Evolutionary conservation across 2,113 vertebrate genomes (phyloP).

Genomic region (Tyto alba): DNA sequence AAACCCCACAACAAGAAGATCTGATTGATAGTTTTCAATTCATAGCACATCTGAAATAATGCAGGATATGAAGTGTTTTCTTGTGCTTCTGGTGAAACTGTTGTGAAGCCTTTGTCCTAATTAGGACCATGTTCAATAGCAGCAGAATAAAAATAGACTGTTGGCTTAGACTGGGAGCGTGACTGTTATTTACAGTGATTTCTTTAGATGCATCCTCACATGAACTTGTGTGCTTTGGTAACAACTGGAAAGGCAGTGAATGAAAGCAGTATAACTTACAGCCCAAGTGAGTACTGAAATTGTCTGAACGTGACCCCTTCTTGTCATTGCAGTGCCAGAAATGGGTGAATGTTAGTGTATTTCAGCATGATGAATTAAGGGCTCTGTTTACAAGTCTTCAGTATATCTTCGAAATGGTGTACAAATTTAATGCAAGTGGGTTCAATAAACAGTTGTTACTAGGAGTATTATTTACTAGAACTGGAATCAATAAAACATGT

Average conservation of each 20-base stretch:
- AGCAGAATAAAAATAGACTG: constrained; percentile 34
- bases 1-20: background rate
- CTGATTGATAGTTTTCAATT: background rate
- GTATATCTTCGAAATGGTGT: background rate
- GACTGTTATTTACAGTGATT: background rate
- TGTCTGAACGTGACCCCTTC: background rate
- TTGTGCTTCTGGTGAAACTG: background rate
- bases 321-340: background rate
- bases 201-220: background rate
- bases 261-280: background rate
- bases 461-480: background rate
- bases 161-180: background rate
- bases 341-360: background rate
- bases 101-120: constrained; percentile 14
- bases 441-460: background rate
- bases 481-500: background rate
- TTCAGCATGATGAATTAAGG: background rate
- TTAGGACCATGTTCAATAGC: background rate
- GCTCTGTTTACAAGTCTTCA: background rate
- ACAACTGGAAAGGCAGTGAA: background rate
- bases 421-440: background rate
- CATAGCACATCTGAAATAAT: background rate
- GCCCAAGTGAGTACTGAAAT: background rate
- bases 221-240: background rate
- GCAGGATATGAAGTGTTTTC: background rate